These are phyloP conservation scores for Watsonalla binaria DNA, from an alignment of 2,888 invertebrate genomes.

Conservation along the genomic window DNA sequence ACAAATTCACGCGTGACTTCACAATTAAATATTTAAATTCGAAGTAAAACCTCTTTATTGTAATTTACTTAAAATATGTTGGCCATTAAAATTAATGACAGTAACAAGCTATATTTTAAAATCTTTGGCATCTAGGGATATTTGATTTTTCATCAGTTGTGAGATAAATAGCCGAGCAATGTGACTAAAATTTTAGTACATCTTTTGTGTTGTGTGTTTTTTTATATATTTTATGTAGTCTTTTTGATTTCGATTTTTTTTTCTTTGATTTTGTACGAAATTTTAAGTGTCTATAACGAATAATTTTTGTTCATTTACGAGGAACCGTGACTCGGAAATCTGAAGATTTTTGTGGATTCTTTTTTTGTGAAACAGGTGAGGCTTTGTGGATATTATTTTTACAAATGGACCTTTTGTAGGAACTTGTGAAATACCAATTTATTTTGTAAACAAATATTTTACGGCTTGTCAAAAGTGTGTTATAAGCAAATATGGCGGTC, in stretches of 20 bases:
- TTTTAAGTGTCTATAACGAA: constrained; percentile 55
- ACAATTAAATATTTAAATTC: no score
- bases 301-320: constrained; percentile 33
- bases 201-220: constrained; percentile 77
- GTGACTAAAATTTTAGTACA: constrained; percentile 73
- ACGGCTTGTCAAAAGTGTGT: no score
- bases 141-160: constrained; percentile 39
- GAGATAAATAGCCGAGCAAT: constrained; percentile 64
- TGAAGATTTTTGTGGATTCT: constrained; percentile 10
- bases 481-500: no score
- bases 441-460: no score
- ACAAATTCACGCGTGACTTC: no score
- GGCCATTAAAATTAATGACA: constrained; percentile 10
- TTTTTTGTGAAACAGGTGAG: constrained; percentile 30
- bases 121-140: constrained; percentile 16
- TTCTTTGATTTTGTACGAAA: constrained; percentile 63
- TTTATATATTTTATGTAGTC: constrained; percentile 71
- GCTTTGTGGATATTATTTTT: neutral
- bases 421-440: no score
- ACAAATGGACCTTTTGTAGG: neutral
- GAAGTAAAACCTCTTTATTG: no score
- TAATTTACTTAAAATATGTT: constrained; percentile 1
- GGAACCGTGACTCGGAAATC: constrained; percentile 32
- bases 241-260: constrained; percentile 54
- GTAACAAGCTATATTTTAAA: constrained; percentile 8